Evolutionary conservation across 2,113 vertebrate genomes (phyloP), one percentile per base, ranked within the genome.

Genomic region (Coryphaenoides rupestris): DNA sequence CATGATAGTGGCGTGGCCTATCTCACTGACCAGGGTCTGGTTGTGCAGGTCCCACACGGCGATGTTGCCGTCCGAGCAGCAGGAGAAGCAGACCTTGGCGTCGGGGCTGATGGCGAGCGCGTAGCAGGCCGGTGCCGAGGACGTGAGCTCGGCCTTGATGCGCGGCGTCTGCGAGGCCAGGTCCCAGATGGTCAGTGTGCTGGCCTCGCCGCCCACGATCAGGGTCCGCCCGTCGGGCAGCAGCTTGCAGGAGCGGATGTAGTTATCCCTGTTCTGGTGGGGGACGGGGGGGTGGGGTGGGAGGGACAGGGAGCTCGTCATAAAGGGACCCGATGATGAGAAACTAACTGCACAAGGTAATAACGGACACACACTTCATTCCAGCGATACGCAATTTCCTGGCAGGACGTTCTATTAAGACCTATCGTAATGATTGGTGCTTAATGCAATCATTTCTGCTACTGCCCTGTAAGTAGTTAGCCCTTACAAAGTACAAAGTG

Each of bases 71-170:
- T 98, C 96, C 0, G 94, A 96, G 91, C 96, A 98, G 90, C 96
- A 98, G 79, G 96, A 98, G 88, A 98, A 98, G 90, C 96, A 98
- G 79, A 98, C 96, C 83, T 98, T 98, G 89, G 96, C 95, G 0
- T 98, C 96, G 0, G 96, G 96, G 86, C 96, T 98, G 87, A 98
- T 98, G 81, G 96, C 96, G 86, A 98, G 84, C 0, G 96, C 96
- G 0, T 98, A 98, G 88, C 96, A 98, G 76, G 96, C 96, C 0
- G 96, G 96, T 0, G 96, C 96, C 0, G 96, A 98, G 59, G 95
- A 97, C 0, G 96, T 98, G 46, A 98, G 90, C 86, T 98, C 96
- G 0, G 96, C 96, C 86, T 98, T 98, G 83, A 98, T 98, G 77
- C 96, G 93, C 0, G 96, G 96, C 0, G 96, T 98, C 81, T 95